Evolutionary conservation across 2,888 invertebrate species (phyloP).

Genomic region (Acleris emargana): DNA sequence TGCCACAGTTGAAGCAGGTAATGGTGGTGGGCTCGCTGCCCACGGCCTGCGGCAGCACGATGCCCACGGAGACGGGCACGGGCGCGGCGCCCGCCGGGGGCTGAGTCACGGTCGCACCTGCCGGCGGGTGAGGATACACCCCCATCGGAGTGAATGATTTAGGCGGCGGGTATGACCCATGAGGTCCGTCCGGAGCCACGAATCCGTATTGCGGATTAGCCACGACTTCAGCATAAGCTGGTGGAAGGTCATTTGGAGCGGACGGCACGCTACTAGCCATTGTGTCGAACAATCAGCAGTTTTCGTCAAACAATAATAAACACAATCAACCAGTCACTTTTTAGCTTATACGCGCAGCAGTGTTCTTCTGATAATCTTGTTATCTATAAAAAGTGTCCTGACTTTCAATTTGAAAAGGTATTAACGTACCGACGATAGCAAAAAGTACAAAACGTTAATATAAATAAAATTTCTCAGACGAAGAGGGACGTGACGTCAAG

Average conservation of each 20-base stretch:
- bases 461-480: conserved; percentile 18
- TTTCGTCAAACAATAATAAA: conserved; percentile 14
- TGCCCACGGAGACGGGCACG: conserved; percentile 58
- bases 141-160: conserved; percentile 72
- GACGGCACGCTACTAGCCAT: conserved; percentile 63
- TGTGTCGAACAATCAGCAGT: conserved; percentile 31
- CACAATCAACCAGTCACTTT: conserved; percentile 23
- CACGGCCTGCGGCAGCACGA: conserved; percentile 69
- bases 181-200: conserved; percentile 48
- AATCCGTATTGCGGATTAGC: conserved; percentile 75
- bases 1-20: conserved; percentile 74
- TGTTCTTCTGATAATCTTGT: not conserved
- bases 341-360: not conserved
- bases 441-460: conserved; percentile 15
- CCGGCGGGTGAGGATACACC: conserved; percentile 71
- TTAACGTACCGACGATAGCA: conserved; percentile 9
- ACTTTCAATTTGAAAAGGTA: conserved; percentile 19
- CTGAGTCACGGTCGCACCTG: conserved; percentile 57
- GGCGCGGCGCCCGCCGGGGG: conserved; percentile 54
- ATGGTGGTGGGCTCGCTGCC: conserved; percentile 76
- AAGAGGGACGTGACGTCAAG: conserved; percentile 11
- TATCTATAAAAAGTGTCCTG: conserved; percentile 6
- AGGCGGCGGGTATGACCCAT: conserved; percentile 53
- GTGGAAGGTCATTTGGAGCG: conserved; percentile 73
- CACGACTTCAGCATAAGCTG: conserved; percentile 75